phyloP scores from a whole-genome alignment of 2,888 invertebrate genomes.

The Azorinus chamasolen region DNA sequence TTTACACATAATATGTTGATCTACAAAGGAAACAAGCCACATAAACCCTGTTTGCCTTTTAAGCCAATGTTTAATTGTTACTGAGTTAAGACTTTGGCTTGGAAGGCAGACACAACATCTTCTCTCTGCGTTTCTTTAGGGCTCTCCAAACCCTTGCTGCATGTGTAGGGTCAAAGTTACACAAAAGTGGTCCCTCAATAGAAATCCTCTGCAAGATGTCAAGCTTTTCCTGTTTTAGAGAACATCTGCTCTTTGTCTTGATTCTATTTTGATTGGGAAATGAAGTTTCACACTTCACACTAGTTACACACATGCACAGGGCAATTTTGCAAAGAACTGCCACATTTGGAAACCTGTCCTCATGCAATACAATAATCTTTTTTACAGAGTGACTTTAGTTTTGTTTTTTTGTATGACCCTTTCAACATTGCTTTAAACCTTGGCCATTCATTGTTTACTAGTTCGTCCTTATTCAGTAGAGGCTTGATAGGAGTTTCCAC shows the following conservation, averaged over 20 bases:
- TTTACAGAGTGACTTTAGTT: background rate
- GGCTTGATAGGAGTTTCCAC: background rate
- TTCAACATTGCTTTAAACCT: background rate
- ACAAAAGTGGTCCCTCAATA: conserved; percentile 1
- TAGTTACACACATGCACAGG: conserved; percentile 6
- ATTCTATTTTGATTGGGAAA: conserved; percentile 4
- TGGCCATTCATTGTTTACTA: background rate
- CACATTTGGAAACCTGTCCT: background rate
- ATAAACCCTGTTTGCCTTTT: too few species aligned
- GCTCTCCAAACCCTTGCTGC: too few species aligned
- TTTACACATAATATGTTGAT: too few species aligned
- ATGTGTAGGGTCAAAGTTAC: conserved; percentile 1
- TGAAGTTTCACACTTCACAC: conserved; percentile 9
- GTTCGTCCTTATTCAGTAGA: too few species aligned
- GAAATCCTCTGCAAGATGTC: conserved; percentile 1
- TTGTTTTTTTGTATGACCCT: too few species aligned
- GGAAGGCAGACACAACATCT: too few species aligned
- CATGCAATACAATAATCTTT: conserved; percentile 7
- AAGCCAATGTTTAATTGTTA: too few species aligned
- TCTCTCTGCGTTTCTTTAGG: too few species aligned
- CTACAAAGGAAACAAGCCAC: too few species aligned
- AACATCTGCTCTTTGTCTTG: conserved; percentile 6
- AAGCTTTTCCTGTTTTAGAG: conserved; percentile 6
- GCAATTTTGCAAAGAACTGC: conserved; percentile 5
- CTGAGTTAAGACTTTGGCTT: too few species aligned